Base-by-base conservation (phyloP, 2,888 invertebrate species). In the Alcis repandata region DNA sequence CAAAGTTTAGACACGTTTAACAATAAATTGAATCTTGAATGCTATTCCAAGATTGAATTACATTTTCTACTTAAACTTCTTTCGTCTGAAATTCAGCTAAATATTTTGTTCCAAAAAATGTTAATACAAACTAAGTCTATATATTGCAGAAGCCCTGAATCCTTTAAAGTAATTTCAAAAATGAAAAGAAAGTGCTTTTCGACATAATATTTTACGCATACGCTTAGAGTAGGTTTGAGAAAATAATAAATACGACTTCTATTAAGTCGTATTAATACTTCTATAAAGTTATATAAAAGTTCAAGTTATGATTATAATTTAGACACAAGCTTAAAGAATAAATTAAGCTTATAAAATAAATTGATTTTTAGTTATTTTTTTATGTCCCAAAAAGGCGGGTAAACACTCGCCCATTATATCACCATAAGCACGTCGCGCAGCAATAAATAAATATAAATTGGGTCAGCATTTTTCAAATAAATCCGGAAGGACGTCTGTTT, bases 401-500 rank as follows among this genome's bases (percentile, higher is more conserved):
- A 41, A 51, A 36, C 19, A 51, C 8, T 32, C 13, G 9, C 38
- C 60, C 51, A 40, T 59, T 53, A 46, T 46, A 66, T 57, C 46
- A 19, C 36, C 51, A 15, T 41, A 33, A 61, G 57, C 40, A 57
- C 56, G 49, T 59, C 38, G 43, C 9, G 9, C 45, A 45, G 49
- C 38, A 19, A 66, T 65, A 65, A 59, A 65, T 60, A 60, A 66
- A 53, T 48, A 32, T 46, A 66, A 57, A 66, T 61, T 61, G 65
- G 65, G 60, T 66, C 65, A 61, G 65, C 65, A 61, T 60, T 65
- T 65, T 60, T 52, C 60, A 45, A 66, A 61, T 64, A 59, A 59
- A 57, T 48, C 60, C 60, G 52, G 45, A 65, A 59, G 64, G 65
- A 66, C 60, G 51, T 53, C 60, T 66, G 60, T 60, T 65, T 60